These are phyloP conservation scores for Enteromius unitaeniatus DNA, from an alignment of 2,797 vertebrate genomes.

Conservation along the genomic window DNA sequence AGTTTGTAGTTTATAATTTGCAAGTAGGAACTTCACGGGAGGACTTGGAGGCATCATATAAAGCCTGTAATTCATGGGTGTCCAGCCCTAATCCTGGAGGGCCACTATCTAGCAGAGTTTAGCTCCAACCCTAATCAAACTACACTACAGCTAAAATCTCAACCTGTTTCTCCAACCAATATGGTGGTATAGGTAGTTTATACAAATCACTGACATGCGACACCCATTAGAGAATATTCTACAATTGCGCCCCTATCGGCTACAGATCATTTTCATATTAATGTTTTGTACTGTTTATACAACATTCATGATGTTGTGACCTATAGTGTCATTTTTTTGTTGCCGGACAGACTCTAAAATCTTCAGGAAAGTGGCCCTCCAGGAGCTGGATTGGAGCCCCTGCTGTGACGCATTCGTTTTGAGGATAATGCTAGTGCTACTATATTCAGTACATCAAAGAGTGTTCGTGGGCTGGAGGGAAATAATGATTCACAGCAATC, in stretches of 20 bases:
- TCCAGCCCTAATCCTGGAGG: neutral
- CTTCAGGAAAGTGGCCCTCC: neutral
- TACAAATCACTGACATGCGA: too few species aligned
- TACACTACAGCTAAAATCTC: too few species aligned
- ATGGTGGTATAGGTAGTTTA: too few species aligned
- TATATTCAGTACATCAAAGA: neutral
- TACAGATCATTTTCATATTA: too few species aligned
- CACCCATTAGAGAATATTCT: too few species aligned
- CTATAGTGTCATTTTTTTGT: too few species aligned
- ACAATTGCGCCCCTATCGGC: too few species aligned
- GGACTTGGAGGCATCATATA: neutral
- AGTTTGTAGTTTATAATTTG: neutral
- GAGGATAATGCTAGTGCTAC: neutral
- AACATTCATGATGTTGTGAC: too few species aligned
- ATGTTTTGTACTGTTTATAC: too few species aligned
- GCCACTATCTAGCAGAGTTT: neutral
- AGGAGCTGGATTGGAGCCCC: neutral
- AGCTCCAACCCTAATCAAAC: neutral
- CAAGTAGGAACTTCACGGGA: neutral
- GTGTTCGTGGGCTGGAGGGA: constrained; percentile 9
- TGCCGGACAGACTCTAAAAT: neutral
- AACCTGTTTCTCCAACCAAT: too few species aligned
- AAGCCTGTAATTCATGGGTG: neutral
- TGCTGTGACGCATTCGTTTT: neutral
- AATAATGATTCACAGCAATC: constrained; percentile 22